A percentile compares a stretch with the other conserved stretches of the same genome.
phyloP scores from a whole-genome alignment of 30 jellyfish, hydroid and myxozoan genomes.

The Pelagia noctiluca region DNA sequence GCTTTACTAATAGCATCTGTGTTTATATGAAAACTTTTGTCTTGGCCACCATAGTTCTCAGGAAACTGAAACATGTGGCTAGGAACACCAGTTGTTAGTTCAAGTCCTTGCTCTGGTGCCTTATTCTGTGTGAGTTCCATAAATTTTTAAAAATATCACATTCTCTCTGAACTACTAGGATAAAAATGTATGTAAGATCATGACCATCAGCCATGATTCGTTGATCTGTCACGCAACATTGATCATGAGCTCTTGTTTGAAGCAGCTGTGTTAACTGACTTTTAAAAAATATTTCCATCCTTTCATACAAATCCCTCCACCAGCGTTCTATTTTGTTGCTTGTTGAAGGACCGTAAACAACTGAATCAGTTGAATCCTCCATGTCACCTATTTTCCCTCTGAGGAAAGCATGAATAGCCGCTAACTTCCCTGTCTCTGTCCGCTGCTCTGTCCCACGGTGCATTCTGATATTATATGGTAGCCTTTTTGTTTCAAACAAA shows the following conservation, averaged over 20 bases:
- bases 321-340: slow-evolving; percentile 26
- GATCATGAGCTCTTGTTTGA: neutral
- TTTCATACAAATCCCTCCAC: slow-evolving; percentile 21
- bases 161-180: slow-evolving; percentile 30
- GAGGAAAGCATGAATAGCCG: slow-evolving; percentile 19
- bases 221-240: neutral
- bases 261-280: neutral
- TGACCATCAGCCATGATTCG: neutral
- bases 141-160: neutral
- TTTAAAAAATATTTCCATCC: slow-evolving; percentile 13
- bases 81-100: slow-evolving; percentile 30
- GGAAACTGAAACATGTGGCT: slow-evolving; percentile 8
- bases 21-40: neutral
- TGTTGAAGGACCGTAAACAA: slow-evolving; percentile 11
- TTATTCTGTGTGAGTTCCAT: slow-evolving; percentile 21
- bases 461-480: neutral
- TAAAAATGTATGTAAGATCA: slow-evolving; percentile 1
- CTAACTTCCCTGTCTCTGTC: neutral
- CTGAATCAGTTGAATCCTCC: slow-evolving; percentile 1
- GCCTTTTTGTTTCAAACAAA: neutral
- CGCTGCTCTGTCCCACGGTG: neutral
- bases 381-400: neutral
- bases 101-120: slow-evolving; percentile 10
- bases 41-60: neutral
- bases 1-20: neutral